Percentiles rank a stretch among this genome's conserved stretches.
Conservation (phyloP, 2,888 invertebrate genomes). For the Iphiclides podalirius region DNA sequence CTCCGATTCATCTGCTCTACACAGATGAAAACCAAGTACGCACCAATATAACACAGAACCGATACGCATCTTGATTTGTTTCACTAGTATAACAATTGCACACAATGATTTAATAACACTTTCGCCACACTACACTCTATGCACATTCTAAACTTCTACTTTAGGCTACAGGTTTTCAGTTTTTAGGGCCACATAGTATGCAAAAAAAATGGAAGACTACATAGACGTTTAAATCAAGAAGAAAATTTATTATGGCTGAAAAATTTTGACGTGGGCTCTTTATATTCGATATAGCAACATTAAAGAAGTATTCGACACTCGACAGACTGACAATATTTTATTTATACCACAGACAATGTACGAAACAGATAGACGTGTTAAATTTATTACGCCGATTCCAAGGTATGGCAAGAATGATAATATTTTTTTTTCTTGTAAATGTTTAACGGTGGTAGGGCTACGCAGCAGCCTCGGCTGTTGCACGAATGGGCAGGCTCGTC, state of each 20-base stretch:
- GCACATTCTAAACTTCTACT: conserved; percentile 66
- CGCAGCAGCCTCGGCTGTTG: too few species aligned
- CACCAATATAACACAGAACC: conserved; percentile 76
- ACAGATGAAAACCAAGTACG: conserved; percentile 72
- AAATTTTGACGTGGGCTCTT: conserved; percentile 43
- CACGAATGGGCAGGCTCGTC: too few species aligned
- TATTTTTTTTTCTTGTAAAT: too few species aligned
- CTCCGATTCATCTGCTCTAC: conserved; percentile 71
- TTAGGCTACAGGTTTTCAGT: conserved; percentile 42
- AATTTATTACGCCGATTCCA: too few species aligned
- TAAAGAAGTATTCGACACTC: neutral
- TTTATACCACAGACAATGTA: neutral
- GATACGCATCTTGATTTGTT: conserved; percentile 76
- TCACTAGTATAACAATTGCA: conserved; percentile 58
- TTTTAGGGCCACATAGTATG: conserved; percentile 65
- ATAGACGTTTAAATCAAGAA: conserved; percentile 54
- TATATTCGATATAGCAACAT: conserved; percentile 19
- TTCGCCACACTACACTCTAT: conserved; percentile 55
- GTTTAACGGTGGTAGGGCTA: too few species aligned
- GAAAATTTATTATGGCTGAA: conserved; percentile 55
- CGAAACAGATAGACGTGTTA: too few species aligned
- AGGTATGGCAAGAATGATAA: too few species aligned
- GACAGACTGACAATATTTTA: neutral
- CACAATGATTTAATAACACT: conserved; percentile 54
- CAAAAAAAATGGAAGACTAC: conserved; percentile 56